Base-by-base conservation (phyloP, 2,888 invertebrate genomes). In the Congeria kusceri region DNA sequence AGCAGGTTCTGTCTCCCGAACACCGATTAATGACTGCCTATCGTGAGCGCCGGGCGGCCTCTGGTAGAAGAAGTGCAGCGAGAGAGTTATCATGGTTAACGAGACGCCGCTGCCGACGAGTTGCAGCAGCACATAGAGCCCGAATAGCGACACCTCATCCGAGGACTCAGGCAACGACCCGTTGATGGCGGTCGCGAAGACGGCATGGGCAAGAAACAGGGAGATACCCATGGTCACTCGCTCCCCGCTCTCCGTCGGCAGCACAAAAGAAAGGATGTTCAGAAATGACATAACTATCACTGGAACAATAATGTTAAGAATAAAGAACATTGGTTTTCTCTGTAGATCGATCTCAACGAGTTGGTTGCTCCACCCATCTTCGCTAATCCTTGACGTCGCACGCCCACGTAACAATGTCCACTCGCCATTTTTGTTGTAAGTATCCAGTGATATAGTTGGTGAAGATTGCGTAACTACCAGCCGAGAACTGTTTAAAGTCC, bases 151-250 rank as follows among this genome's bases (percentile, higher is more conserved):
- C 56, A 85, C 73, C 53, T 85, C 85, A 25, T 87, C 85, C 0
- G 85, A 85, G 0, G 80, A 70, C 73, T 78, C 76, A 0, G 87
- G 87, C 71, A 87, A 71, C 18, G 76, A 78, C 23, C 84, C 80
- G 25, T 78, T 84, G 7, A 86, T 78, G 11, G 83, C 73, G 1
- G 80, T 83, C 39, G 85, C 66, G 62, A 81, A 86, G 20, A 86
- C 85, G 3, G 85, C 83, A 18, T 85, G 77, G 23, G 86, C 84
- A 0, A 85, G 66, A 62, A 85, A 86, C 13, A 83, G 62, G 0
- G 78, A 83, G 13, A 83, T 79, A 57, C 73, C 65, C 29, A 83
- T 32, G 1, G 83, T 73, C 7, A 83, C 72, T 27, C 75, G 63
- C 57, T 82, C 78, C 18, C 78, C 82, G 56, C 72, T 71, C 23